Percentiles rank a stretch among this genome's conserved stretches.
phyloP scores from a whole-genome alignment of 53 echinoderm and acorn worm genomes.

The Arbacia lixula region DNA sequence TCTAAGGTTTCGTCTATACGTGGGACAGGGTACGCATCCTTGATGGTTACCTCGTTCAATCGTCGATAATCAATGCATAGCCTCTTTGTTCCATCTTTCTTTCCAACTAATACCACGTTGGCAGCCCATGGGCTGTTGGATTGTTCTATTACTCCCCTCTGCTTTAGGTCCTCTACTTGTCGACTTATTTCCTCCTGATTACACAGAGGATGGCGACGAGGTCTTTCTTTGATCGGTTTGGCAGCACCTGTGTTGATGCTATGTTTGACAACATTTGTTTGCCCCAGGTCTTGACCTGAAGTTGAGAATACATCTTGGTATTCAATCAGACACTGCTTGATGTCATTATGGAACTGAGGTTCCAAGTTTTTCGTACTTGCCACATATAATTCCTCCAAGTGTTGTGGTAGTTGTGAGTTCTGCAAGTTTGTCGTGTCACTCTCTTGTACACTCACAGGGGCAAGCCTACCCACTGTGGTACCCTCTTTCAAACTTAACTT shows the following conservation, averaged over 20 bases:
- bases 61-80: constrained; percentile 49
- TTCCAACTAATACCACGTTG: constrained; percentile 25
- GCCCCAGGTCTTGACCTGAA: constrained; percentile 50
- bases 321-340: too few relatives aligned
- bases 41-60: constrained; percentile 41
- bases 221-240: constrained; percentile 4
- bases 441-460: too few relatives aligned
- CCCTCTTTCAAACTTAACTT: too few relatives aligned
- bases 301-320: too few relatives aligned
- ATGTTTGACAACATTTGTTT: constrained; percentile 40
- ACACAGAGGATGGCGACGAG: constrained; percentile 1
- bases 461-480: too few relatives aligned
- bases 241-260: constrained; percentile 23
- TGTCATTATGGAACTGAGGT: too few relatives aligned
- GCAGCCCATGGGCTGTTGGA: constrained; percentile 45
- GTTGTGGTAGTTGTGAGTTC: too few relatives aligned
- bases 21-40: too few relatives aligned
- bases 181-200: constrained; percentile 31
- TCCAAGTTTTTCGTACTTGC: too few relatives aligned
- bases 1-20: too few relatives aligned
- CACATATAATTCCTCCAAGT: too few relatives aligned
- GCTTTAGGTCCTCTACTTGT: constrained; percentile 37
- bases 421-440: too few relatives aligned
- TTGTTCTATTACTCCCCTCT: constrained; percentile 23
- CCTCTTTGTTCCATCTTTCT: constrained; percentile 40